Percentiles rank a stretch among this genome's conserved stretches.
These are phyloP conservation scores for Lepus townsendii DNA, from an alignment of 2,797 vertebrate species.

Conservation along the genomic window DNA sequence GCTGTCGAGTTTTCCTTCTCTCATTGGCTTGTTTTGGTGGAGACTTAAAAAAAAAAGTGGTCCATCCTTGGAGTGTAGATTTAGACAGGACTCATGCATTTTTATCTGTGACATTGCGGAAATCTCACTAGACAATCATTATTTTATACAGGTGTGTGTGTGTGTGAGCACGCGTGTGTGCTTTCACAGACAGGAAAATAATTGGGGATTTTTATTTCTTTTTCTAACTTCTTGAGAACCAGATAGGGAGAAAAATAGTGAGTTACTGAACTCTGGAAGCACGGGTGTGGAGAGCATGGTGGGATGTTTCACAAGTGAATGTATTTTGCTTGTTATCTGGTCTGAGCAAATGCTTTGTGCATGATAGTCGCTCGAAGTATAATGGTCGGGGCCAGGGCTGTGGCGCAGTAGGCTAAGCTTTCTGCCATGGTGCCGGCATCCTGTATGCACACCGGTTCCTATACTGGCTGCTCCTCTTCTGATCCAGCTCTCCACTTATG, in stretches of 20 bases:
- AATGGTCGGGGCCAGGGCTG: too few relatives aligned
- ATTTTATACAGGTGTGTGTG: background rate
- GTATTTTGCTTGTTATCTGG: background rate
- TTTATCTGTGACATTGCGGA: background rate
- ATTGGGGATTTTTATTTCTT: background rate
- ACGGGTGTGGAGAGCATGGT: background rate
- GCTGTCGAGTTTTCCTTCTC: background rate
- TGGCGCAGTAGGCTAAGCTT: too few relatives aligned
- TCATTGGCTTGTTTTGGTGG: background rate
- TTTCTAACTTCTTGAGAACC: background rate
- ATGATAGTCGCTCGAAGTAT: background rate
- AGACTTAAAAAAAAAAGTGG: background rate
- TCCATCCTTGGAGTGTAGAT: background rate
- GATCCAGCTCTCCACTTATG: too few relatives aligned
- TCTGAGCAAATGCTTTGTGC: background rate
- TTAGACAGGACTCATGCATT: background rate
- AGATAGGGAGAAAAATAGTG: background rate
- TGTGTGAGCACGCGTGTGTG: rapidly evolving
- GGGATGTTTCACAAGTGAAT: background rate
- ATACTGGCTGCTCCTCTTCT: too few relatives aligned
- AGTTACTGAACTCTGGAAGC: background rate
- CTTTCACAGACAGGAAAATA: background rate
- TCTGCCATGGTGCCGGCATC: too few relatives aligned
- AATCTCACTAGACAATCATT: background rate
- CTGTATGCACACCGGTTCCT: too few relatives aligned